phyloP scores from a whole-genome alignment of 2,888 invertebrate species.

The Agrilus biguttatus region DNA sequence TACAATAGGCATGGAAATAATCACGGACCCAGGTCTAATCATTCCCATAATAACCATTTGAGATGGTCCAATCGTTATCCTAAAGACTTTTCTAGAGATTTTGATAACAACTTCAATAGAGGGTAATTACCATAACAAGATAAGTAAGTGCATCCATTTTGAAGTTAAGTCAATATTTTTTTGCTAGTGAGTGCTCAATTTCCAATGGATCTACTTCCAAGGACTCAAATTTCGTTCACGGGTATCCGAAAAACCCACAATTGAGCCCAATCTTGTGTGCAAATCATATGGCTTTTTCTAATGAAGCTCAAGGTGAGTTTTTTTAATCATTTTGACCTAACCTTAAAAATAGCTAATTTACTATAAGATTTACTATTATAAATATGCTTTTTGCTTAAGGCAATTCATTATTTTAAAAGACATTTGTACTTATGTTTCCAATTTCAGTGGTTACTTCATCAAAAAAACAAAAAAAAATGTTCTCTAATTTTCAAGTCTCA shows the following conservation, averaged over 20 bases:
- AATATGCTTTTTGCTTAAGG: background rate
- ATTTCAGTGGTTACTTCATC: too few relatives aligned
- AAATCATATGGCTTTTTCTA: conserved; percentile 25
- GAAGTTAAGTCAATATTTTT: conserved; percentile 4
- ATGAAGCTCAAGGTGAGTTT: conserved; percentile 24
- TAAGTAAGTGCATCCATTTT: conserved; percentile 1
- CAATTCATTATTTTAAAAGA: background rate
- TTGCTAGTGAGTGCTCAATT: conserved; percentile 27
- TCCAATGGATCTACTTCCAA: conserved; percentile 27
- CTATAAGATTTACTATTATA: background rate
- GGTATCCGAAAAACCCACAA: conserved; percentile 30
- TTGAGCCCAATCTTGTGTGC: conserved; percentile 27
- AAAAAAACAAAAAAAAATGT: too few relatives aligned
- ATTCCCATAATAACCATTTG: conserved; percentile 24
- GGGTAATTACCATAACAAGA: conserved; percentile 19
- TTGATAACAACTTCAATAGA: conserved; percentile 28
- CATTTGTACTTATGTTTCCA: too few relatives aligned
- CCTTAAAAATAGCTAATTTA: background rate
- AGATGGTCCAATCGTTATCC: conserved; percentile 30
- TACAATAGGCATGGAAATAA: conserved; percentile 28
- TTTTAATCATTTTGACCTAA: background rate
- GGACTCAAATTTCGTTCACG: conserved; percentile 27
- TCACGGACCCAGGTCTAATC: conserved; percentile 26
- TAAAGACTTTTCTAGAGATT: conserved; percentile 31
- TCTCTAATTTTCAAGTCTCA: too few relatives aligned